Percentiles rank a stretch among this genome's conserved stretches.
phyloP scores from a whole-genome alignment of 2,797 vertebrate species.

The Sebastes iracundus region DNA sequence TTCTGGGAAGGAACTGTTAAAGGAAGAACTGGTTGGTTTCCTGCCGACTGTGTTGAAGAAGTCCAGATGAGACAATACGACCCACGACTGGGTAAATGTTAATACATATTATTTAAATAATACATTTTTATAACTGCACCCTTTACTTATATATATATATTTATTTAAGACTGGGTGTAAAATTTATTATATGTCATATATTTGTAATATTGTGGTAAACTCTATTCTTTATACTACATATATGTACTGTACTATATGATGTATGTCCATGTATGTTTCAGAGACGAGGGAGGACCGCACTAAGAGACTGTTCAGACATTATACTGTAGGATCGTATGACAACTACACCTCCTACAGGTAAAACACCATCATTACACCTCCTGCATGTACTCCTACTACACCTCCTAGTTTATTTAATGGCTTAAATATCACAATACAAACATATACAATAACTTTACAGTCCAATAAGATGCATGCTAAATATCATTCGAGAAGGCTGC shows the following conservation, averaged over 20 bases:
- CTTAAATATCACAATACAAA: neutral
- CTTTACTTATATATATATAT: too few relatives aligned
- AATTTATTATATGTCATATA: neutral
- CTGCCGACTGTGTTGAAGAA: constrained; percentile 97
- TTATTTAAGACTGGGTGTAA: neutral
- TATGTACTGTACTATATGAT: neutral
- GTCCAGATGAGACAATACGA: constrained; percentile 98
- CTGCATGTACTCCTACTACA: neutral
- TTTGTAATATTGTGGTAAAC: too few relatives aligned
- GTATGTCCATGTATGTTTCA: constrained; percentile 59
- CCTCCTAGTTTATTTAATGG: neutral
- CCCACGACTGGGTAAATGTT: constrained; percentile 86
- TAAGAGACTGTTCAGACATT: constrained; percentile 96
- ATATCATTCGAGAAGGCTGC: neutral
- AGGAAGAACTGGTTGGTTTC: constrained; percentile 97
- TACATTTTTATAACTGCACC: too few relatives aligned
- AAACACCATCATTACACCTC: neutral
- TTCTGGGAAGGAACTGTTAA: constrained; percentile 98
- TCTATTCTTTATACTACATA: neutral
- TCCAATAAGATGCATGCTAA: too few relatives aligned
- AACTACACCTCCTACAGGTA: constrained; percentile 91
- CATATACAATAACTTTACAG: neutral
- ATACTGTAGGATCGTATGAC: constrained; percentile 97
- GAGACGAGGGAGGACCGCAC: constrained; percentile 97
- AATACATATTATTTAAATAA: neutral